Base-by-base conservation (phyloP, 1,140 invertebrate genomes). In the Micrasema longulum region DNA sequence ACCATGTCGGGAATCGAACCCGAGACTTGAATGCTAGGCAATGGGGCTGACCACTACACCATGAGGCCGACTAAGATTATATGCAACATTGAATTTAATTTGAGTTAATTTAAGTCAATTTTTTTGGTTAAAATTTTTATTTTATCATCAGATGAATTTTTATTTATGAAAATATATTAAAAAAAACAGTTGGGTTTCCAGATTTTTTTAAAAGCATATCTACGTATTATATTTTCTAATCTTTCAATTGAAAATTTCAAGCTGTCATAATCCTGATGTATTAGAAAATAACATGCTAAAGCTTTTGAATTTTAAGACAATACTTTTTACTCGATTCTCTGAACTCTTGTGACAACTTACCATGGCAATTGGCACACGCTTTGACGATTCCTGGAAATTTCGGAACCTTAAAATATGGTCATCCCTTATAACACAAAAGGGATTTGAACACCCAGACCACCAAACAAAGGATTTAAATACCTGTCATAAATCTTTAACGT, bases 361-460 rank as follows among this genome's bases (percentile, higher is more conserved):
- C 16, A 31, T 60, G 16, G 36, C 55, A 60, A 31, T 41, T 35
- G 36, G 36, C 55, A 60, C 55, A 60, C 55, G 36, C 38, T 43
- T 43, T 10, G 1, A 10, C 23, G 22, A 60, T 60, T 60, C 36
- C 36, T 9, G 11, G 36, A 41, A 60, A 41, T 41, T 36, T 55
- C 6, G 10, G 16, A 14, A 38, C 55, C 11, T 35, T 43, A 20
- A 60, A 60, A 60, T 60, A 60, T 20, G 55, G n/a, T 10, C 26
- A 38, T 57, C 53, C 26, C 26, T 1, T 1, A 3, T 38, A 1
- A 18, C 55, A 43, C 35, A 22, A 60, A 60, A 35, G 52, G 14
- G 36, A 60, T 60, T 41, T 60, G 36, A 35, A 60, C 55, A 31
- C 16, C 9, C 12, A 36, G 20, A 31, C 55, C 38, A 31, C 9